A percentile compares a stretch with the other conserved stretches of the same genome.
phyloP scores from a whole-genome alignment of 2,888 invertebrate genomes.

The Bibio marci region DNA sequence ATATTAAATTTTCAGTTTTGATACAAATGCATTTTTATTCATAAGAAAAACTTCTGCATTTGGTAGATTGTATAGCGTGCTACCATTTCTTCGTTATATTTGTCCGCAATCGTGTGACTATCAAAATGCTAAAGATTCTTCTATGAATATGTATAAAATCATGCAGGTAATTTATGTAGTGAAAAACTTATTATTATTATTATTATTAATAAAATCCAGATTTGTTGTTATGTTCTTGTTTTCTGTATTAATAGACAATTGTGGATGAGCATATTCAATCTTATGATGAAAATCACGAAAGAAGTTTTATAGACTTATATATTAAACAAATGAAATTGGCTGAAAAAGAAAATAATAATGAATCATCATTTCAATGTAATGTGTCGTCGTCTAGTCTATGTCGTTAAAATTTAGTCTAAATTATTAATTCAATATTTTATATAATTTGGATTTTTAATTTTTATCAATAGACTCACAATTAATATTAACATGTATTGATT shows the following conservation, averaged over 20 bases:
- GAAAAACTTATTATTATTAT: too few species aligned
- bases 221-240: background rate
- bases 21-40: slow-evolving; percentile 32
- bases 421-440: too few species aligned
- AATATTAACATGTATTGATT: slow-evolving; percentile 39
- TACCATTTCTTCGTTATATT: slow-evolving; percentile 42
- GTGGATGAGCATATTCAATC: slow-evolving; percentile 31
- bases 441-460: too few species aligned
- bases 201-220: too few species aligned
- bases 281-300: slow-evolving; percentile 29
- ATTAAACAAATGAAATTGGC: slow-evolving; percentile 37
- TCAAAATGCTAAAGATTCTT: slow-evolving; percentile 31
- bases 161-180: slow-evolving; percentile 36
- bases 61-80: slow-evolving; percentile 34
- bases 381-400: too few species aligned
- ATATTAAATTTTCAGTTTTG: slow-evolving; percentile 16
- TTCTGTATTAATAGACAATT: slow-evolving; percentile 25
- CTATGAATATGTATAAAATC: slow-evolving; percentile 32
- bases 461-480: slow-evolving; percentile 40
- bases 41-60: slow-evolving; percentile 39
- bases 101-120: slow-evolving; percentile 41
- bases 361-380: slow-evolving; percentile 20
- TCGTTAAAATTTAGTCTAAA: too few species aligned
- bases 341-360: slow-evolving; percentile 17
- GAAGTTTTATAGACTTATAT: slow-evolving; percentile 45